phyloP scores from a whole-genome alignment of 2,113 vertebrate genomes.

The Rallus limicola region DNA sequence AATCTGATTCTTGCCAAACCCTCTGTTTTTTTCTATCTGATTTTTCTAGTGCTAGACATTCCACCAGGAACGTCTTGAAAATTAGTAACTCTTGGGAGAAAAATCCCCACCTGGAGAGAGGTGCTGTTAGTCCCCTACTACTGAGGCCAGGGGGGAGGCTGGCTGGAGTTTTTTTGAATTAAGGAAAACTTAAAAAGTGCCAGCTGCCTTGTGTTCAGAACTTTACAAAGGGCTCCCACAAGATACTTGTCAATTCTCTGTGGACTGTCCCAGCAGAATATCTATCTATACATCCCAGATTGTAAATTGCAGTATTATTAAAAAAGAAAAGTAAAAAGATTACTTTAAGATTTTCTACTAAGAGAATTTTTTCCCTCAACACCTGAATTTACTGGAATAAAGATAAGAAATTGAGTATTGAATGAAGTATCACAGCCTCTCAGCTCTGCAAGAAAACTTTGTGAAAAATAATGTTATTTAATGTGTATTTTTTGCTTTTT shows the following conservation, averaged over 20 bases:
- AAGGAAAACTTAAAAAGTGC: neutral
- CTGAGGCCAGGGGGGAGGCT: accelerated
- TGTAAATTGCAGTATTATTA: neutral
- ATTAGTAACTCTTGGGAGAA: neutral
- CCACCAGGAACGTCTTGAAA: neutral
- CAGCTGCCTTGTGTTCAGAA: neutral
- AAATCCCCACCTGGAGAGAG: accelerated
- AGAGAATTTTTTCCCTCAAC: neutral
- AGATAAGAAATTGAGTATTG: neutral
- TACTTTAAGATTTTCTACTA: neutral
- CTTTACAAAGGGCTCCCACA: neutral
- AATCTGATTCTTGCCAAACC: neutral
- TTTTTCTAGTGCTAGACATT: neutral
- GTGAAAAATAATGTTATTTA: constrained; percentile 4
- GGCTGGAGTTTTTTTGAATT: neutral
- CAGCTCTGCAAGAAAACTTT: constrained; percentile 8
- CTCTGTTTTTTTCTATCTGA: neutral
- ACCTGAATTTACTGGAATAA: neutral
- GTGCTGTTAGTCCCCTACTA: neutral
- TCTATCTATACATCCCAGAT: neutral
- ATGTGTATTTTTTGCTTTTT: constrained; percentile 47
- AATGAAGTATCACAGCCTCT: neutral
- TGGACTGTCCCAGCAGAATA: neutral
- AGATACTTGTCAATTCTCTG: neutral
- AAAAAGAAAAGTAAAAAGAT: neutral